These are phyloP conservation scores for Oscheius sp. DNA, from an alignment of 2,888 invertebrate species.

Conservation along the genomic window DNA sequence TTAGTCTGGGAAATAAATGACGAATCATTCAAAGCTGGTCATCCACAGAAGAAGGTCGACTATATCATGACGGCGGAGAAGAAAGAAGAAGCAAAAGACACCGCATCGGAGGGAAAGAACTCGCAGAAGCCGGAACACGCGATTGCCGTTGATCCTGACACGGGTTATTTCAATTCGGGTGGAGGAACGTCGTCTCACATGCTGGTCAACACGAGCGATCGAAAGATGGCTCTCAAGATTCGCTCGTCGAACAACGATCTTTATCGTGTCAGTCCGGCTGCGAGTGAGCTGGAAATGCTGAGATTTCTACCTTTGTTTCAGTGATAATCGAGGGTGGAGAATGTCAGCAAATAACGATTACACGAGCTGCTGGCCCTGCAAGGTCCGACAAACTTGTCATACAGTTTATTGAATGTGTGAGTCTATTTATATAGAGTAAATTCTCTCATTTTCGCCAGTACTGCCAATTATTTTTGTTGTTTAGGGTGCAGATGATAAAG, in stretches of 20 bases:
- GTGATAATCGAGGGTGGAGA: constrained; percentile 18
- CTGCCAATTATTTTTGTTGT: too few species aligned
- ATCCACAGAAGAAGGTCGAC: constrained; percentile 2
- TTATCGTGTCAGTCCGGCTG: constrained; percentile 21
- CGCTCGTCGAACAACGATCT: constrained; percentile 17
- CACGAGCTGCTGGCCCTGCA: constrained; percentile 12
- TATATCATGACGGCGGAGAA: constrained; percentile 4
- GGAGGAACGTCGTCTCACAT: constrained; percentile 30
- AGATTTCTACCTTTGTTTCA: too few species aligned
- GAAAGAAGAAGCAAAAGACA: constrained; percentile 13
- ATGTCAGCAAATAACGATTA: constrained; percentile 10
- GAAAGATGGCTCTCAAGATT: constrained; percentile 27
- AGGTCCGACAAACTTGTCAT: constrained; percentile 26
- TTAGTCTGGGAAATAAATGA: too few species aligned
- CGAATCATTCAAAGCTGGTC: background rate
- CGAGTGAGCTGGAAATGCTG: too few species aligned
- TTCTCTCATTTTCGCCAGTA: too few species aligned
- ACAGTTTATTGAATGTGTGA: constrained; percentile 14
- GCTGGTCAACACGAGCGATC: constrained; percentile 23
- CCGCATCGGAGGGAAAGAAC: background rate
- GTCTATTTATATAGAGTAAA: too few species aligned
- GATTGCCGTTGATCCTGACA: constrained; percentile 18
- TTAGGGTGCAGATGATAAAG: constrained; percentile 12
- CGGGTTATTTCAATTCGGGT: constrained; percentile 28
- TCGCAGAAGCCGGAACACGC: background rate